Percentiles rank a stretch among this genome's conserved stretches.
phyloP scores from a whole-genome alignment of 2,113 vertebrate genomes.

The Suncus etruscus region DNA sequence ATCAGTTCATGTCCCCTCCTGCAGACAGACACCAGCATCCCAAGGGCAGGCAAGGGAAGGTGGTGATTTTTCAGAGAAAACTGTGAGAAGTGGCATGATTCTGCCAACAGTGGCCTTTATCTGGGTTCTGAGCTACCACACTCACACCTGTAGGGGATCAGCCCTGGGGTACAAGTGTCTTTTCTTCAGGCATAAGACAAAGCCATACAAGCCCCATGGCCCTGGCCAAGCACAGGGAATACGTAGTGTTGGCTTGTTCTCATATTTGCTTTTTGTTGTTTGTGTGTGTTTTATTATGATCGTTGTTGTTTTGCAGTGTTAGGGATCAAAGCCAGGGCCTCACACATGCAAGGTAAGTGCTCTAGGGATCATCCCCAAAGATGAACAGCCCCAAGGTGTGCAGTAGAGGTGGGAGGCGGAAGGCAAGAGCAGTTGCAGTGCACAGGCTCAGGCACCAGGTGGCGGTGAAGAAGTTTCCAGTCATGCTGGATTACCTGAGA shows the following conservation, averaged over 20 bases:
- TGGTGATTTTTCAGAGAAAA: not conserved
- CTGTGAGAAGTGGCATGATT: not conserved
- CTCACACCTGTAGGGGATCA: not conserved
- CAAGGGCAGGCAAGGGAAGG: not conserved
- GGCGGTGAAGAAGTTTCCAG: constrained; percentile 51
- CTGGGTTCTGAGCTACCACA: not conserved
- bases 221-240: not conserved
- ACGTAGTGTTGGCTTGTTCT: no score
- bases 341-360: no score
- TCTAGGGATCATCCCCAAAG: not conserved
- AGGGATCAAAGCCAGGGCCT: no score
- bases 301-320: no score
- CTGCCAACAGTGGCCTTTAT: not conserved
- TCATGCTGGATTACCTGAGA: constrained; percentile 90
- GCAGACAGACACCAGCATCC: not conserved
- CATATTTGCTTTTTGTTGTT: no score
- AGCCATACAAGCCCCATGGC: not conserved
- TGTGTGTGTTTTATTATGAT: no score
- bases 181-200: not conserved
- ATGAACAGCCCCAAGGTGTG: accelerated
- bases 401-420: not conserved
- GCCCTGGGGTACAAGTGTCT: not conserved
- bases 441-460: constrained; percentile 24
- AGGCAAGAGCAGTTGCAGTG: constrained; percentile 35
- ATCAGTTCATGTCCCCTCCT: no score